Conservation (phyloP, 2,113 vertebrate species). For the Hassar affinis region DNA sequence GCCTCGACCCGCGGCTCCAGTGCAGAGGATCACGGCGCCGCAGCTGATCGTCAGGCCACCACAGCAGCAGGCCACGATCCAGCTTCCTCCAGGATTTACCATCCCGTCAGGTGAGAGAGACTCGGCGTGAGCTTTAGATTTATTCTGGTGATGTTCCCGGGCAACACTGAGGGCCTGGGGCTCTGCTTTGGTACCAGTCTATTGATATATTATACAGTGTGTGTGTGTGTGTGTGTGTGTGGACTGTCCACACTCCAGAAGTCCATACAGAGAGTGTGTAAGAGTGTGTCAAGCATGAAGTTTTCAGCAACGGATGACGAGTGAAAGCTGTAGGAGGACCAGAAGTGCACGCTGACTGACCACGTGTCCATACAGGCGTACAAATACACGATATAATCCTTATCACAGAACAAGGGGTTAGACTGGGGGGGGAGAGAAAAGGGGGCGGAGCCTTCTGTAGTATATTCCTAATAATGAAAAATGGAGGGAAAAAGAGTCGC, state of each 20-base stretch:
- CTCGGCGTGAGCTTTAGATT: neutral
- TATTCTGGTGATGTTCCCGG: neutral
- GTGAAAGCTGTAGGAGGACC: neutral
- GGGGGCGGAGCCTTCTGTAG: neutral
- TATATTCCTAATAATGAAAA: neutral
- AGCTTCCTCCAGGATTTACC: conserved; percentile 85
- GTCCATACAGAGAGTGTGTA: no score
- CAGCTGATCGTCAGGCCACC: conserved; percentile 83
- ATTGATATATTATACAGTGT: neutral
- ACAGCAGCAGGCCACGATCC: conserved; percentile 83
- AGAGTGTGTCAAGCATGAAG: neutral
- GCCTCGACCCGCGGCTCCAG: conserved; percentile 67
- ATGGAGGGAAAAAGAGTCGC: neutral
- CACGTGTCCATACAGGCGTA: no score
- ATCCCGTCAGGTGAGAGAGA: conserved; percentile 80
- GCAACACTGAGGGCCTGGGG: neutral
- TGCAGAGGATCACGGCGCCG: conserved; percentile 78
- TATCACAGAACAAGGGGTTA: no score
- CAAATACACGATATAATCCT: no score
- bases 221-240: neutral
- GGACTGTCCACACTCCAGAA: no score
- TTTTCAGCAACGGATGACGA: neutral
- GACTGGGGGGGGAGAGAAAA: no score
- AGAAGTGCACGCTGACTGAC: neutral
- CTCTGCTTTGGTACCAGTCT: neutral